Evolutionary conservation across 2,797 vertebrate species (phyloP).

Genomic region (Hypotaenidia okinawae): DNA sequence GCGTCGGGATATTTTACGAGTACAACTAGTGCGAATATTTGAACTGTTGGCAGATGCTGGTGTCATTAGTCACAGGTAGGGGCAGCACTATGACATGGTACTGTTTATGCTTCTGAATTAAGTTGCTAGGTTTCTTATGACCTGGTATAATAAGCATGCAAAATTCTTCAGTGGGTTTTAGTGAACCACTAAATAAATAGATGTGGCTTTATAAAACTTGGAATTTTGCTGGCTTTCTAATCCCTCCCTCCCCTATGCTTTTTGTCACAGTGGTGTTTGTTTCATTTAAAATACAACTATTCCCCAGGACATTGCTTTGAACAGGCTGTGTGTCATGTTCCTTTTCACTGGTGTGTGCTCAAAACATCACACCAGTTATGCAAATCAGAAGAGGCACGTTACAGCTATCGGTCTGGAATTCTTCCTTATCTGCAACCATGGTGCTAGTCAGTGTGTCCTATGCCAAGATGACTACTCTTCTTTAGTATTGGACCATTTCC

Average conservation of each 20-base stretch:
- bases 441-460: neutral
- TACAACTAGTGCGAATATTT: slow-evolving; percentile 99
- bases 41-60: slow-evolving; percentile 98
- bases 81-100: neutral
- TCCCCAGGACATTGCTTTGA: neutral
- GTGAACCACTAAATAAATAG: neutral
- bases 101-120: neutral
- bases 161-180: neutral
- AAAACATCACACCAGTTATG: rapidly evolving
- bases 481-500: neutral
- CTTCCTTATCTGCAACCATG: neutral
- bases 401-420: neutral
- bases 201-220: neutral
- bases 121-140: neutral
- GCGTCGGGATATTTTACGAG: slow-evolving; percentile 98
- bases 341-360: neutral
- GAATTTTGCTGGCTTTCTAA: neutral
- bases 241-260: neutral
- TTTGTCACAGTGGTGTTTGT: neutral
- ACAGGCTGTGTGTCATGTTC: neutral
- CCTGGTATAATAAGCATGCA: neutral
- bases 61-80: slow-evolving; percentile 96
- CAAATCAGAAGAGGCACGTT: neutral
- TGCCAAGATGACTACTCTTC: neutral
- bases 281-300: neutral